Percentiles rank a stretch among this genome's conserved stretches.
These are phyloP conservation scores for Anguilla pacifica DNA, from an alignment of 2,797 vertebrate species.

Conservation along the genomic window DNA sequence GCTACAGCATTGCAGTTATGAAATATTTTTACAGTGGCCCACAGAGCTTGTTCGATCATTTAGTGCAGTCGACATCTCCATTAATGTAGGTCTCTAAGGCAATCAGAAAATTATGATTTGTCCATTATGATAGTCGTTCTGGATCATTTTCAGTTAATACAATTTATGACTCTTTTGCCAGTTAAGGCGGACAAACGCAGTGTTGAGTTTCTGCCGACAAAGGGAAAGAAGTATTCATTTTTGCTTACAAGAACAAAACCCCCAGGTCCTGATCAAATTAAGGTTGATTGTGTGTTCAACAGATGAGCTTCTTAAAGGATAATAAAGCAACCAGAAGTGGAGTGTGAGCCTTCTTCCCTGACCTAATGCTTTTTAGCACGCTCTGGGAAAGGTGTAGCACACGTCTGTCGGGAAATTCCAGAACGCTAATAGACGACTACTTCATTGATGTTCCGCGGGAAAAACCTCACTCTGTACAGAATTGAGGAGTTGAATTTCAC, in stretches of 20 bases:
- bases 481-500: conserved; percentile 79
- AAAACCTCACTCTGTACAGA: conserved; percentile 64
- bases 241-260: conserved; percentile 82
- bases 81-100: conserved; percentile 43
- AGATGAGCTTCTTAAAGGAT: conserved; percentile 75
- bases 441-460: conserved; percentile 61
- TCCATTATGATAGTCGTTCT: conserved; percentile 64
- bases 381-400: conserved; percentile 61
- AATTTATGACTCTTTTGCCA: conserved; percentile 65
- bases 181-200: conserved; percentile 62
- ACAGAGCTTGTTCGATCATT: conserved; percentile 20
- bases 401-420: conserved; percentile 72
- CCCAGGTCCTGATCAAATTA: conserved; percentile 75
- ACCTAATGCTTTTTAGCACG: conserved; percentile 73
- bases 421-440: conserved; percentile 65
- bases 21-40: not conserved
- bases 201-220: conserved; percentile 83
- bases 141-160: conserved; percentile 64
- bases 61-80: conserved; percentile 30
- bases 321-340: conserved; percentile 60
- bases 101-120: conserved; percentile 53
- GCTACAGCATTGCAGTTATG: not conserved
- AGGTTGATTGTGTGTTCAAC: conserved; percentile 69
- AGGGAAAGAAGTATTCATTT: conserved; percentile 84
- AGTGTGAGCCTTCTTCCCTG: conserved; percentile 68